Base-by-base conservation (phyloP, 2,113 vertebrate species). In the Martes martes region DNA sequence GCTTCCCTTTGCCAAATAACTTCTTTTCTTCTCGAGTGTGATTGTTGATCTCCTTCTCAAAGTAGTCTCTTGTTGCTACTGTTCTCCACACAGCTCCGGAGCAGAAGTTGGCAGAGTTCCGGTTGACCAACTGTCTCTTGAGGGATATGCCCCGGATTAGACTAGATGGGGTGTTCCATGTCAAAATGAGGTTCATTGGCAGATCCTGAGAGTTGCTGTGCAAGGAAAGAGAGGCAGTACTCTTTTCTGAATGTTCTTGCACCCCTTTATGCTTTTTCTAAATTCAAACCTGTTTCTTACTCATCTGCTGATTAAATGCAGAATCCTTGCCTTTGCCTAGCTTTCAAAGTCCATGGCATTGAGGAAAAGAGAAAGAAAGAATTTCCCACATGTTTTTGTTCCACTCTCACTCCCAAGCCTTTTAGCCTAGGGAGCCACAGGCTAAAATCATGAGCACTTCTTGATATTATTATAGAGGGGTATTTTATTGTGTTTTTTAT, bases 11-110 rank as follows among this genome's bases (percentile, higher is more conserved):
- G 92, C 97, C 97, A 92, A 96, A 63, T 94, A 95, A 94, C 95
- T 97, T 96, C 94, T 97, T 98, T 98, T 97, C 96, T 97, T 94
- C 84, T 81, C 33, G 83, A 90, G 76, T 79, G 89, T 94, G 97
- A 96, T 88, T 95, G 96, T 96, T 96, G 97, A 95, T 96, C 96
- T 97, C 92, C 57, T 97, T 80, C 95, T 96, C 90, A 92, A 88
- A 96, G 97, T 97, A 96, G 89, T 76, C 94, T 95, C 93, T 97
- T 98, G 96, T 98, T 96, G 94, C 91, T 91, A 13, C 88, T 94
- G 93, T 96, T 85, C 76, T 83, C 57, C 91, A 93, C 91, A 94
- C 93, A 94, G 7, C 89, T 89, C 88, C 73, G 11, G 14, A 74
- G 89, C 91, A 96, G 93, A 80, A 80, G 84, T 76, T 97, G 97